Evolutionary conservation across 1,140 invertebrate species (phyloP).

Genomic region (Drosophila sucinea): DNA sequence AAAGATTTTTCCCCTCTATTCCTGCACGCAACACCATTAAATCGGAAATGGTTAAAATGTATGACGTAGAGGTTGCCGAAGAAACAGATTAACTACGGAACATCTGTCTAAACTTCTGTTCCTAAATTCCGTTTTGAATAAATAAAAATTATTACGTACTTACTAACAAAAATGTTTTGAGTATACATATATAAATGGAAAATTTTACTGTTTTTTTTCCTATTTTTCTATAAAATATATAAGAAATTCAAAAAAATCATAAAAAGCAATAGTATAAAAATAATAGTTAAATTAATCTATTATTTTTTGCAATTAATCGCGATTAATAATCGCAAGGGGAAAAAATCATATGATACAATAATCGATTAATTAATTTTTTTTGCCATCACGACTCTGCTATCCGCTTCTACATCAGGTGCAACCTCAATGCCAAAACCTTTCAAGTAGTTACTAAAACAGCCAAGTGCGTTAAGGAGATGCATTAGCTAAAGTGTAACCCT

Average conservation of each 20-base stretch:
- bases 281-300: background rate
- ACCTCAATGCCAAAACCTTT: background rate
- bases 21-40: background rate
- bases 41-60: background rate
- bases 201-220: too few relatives aligned
- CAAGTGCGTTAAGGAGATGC: too few relatives aligned
- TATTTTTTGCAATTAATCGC: background rate
- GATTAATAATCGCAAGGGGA: background rate
- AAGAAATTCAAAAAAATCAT: too few relatives aligned
- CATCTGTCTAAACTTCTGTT: background rate
- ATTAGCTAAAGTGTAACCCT: too few relatives aligned
- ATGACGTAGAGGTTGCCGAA: background rate
- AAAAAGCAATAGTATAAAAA: too few relatives aligned
- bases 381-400: too few relatives aligned
- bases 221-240: too few relatives aligned
- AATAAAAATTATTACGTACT: background rate
- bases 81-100: background rate
- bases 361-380: too few relatives aligned
- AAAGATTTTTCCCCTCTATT: slow-evolving; percentile 11
- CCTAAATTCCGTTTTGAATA: background rate
- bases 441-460: background rate
- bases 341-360: background rate
- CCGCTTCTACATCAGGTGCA: too few relatives aligned
- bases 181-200: too few relatives aligned
- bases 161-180: too few relatives aligned